These are phyloP conservation scores for Cremastinae sp. DNA, from an alignment of 2,888 invertebrate species.

Conservation along the genomic window DNA sequence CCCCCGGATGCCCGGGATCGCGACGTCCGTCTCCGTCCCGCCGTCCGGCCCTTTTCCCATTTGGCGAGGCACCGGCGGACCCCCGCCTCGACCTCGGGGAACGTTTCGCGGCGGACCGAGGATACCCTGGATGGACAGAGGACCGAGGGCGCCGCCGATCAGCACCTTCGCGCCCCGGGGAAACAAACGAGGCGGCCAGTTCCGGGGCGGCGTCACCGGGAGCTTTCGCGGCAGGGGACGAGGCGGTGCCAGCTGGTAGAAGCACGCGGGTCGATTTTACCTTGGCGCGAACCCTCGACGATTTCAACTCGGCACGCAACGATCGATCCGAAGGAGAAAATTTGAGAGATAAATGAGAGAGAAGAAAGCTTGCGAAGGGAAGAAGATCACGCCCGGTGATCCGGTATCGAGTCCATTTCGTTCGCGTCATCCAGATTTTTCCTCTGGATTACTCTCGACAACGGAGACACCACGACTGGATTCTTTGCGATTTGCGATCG, in stretches of 20 bases:
- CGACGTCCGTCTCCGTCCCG: conserved; percentile 61
- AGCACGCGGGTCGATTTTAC: not conserved
- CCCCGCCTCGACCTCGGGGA: conserved; percentile 77
- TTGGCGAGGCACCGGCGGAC: conserved; percentile 77
- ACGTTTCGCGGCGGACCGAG: conserved; percentile 79
- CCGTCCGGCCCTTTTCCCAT: conserved; percentile 72
- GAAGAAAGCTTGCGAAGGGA: too few species aligned
- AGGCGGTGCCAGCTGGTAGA: conserved; percentile 72
- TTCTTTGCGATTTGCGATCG: not conserved
- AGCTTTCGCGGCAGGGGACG: conserved; percentile 74
- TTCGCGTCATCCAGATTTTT: too few species aligned
- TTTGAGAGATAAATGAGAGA: too few species aligned
- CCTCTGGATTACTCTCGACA: too few species aligned
- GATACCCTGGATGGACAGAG: conserved; percentile 80
- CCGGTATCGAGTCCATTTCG: too few species aligned
- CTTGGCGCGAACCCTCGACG: conserved; percentile 2
- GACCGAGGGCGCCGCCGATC: conserved; percentile 71
- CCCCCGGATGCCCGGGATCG: conserved; percentile 42
- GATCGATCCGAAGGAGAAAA: too few species aligned
- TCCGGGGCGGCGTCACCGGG: conserved; percentile 74
- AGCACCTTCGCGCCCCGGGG: conserved; percentile 73
- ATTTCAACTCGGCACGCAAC: not conserved
- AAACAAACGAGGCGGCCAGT: conserved; percentile 76
- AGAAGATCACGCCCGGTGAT: too few species aligned
- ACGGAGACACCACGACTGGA: too few species aligned